Evolutionary conservation across 2,113 vertebrate species (phyloP).

Genomic region (Oxyura jamaicensis): DNA sequence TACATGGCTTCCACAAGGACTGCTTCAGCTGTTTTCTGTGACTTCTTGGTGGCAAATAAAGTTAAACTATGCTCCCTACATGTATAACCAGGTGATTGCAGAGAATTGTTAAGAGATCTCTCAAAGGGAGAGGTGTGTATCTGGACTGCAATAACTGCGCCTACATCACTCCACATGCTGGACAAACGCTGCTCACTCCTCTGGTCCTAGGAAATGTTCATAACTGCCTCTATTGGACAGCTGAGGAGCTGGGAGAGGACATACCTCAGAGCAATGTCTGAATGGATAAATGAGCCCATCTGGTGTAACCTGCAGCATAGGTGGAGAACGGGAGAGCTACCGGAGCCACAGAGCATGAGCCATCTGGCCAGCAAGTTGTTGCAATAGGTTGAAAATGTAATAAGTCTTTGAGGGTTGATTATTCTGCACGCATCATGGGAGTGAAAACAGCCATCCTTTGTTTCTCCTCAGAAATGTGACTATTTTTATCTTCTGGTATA

Average conservation of each 20-base stretch:
- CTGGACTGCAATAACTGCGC: not conserved
- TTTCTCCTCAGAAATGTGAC: not conserved
- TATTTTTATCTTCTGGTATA: not conserved
- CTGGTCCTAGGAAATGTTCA: not conserved
- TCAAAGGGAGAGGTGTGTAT: not conserved
- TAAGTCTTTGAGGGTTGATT: not conserved
- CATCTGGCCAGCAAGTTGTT: not conserved
- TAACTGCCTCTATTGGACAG: not conserved
- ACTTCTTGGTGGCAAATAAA: not conserved
- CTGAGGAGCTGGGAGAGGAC: not conserved
- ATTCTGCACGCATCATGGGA: not conserved
- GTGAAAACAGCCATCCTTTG: not conserved
- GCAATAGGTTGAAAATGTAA: not conserved
- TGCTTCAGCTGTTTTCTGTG: not conserved
- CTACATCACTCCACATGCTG: not conserved
- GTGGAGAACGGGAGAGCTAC: not conserved
- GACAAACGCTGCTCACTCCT: not conserved
- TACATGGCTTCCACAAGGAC: not conserved
- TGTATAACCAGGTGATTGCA: not conserved
- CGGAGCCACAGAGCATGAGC: rapidly evolving
- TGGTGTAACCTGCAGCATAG: not conserved
- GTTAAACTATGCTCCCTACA: not conserved
- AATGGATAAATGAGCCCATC: no score
- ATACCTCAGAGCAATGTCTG: not conserved
- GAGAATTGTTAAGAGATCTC: not conserved